Evolutionary conservation across 2,113 vertebrate species (phyloP).

Genomic region (Lepus americanus): DNA sequence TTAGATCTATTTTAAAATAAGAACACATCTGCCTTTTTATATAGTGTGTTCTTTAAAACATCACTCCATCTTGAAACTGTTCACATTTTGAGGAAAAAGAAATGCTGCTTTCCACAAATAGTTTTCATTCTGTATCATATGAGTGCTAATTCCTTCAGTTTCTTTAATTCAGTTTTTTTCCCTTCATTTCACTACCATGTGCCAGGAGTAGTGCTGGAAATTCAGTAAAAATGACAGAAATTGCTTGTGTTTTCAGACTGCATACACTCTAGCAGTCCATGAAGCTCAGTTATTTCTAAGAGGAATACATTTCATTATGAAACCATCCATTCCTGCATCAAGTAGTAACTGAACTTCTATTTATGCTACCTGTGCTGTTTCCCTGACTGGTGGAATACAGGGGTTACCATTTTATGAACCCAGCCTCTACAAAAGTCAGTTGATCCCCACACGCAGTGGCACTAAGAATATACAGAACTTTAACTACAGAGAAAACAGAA

Average conservation of each 20-base stretch:
- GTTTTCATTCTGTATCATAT: not conserved
- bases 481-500: not conserved
- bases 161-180: not conserved
- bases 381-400: not conserved
- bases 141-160: slow-evolving; percentile 9
- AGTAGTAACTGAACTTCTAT: not conserved
- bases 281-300: not conserved
- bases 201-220: not conserved
- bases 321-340: not conserved
- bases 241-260: not conserved
- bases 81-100: not conserved
- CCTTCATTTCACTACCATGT: not conserved
- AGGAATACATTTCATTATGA: not conserved
- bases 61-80: not conserved
- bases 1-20: not conserved
- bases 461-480: not conserved
- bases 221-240: not conserved
- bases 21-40: not conserved
- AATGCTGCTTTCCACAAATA: not conserved
- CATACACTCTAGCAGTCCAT: not conserved
- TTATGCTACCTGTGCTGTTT: not conserved
- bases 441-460: not conserved
- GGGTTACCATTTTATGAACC: not conserved
- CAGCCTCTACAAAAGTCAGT: not conserved
- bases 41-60: slow-evolving; percentile 19